Conservation (phyloP, 2,113 vertebrate species). For the Erpornis zantholeuca region DNA sequence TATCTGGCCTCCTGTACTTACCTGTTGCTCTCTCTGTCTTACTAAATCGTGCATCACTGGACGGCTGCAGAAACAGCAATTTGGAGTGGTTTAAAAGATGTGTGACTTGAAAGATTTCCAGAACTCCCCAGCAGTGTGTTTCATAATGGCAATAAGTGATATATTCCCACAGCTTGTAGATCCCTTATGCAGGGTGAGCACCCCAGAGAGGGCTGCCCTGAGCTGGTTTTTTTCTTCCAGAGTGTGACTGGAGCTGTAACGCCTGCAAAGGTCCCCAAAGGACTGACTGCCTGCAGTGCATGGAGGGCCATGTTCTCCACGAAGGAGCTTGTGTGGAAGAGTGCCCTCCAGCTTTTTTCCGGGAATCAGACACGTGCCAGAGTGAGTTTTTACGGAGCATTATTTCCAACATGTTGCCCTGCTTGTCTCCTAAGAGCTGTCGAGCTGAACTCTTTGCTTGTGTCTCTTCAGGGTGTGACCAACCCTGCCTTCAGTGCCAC, state of each 20-base stretch:
- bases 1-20: conserved; percentile 6
- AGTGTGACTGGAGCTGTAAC: conserved; percentile 96
- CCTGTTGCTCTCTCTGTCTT: background rate
- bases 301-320: conserved; percentile 87
- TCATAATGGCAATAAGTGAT: background rate
- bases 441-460: background rate
- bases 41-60: background rate
- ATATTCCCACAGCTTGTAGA: background rate
- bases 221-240: conserved; percentile 57
- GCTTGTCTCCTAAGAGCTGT: background rate
- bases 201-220: background rate
- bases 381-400: conserved; percentile 70
- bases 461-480: conserved; percentile 81
- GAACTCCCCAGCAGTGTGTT: background rate
- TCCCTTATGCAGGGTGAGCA: background rate
- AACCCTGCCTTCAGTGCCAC: conserved; percentile 78
- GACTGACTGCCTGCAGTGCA: conserved; percentile 92
- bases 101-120: background rate
- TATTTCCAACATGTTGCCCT: fast-evolving
- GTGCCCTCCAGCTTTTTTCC: conserved; percentile 79
- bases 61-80: background rate
- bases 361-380: conserved; percentile 78
- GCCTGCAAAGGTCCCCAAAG: conserved; percentile 82
- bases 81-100: background rate
- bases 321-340: conserved; percentile 80